Evolutionary conservation across 2,888 invertebrate genomes (phyloP), one percentile per base, ranked within the genome.

Genomic region (Epinotia demarniana): DNA sequence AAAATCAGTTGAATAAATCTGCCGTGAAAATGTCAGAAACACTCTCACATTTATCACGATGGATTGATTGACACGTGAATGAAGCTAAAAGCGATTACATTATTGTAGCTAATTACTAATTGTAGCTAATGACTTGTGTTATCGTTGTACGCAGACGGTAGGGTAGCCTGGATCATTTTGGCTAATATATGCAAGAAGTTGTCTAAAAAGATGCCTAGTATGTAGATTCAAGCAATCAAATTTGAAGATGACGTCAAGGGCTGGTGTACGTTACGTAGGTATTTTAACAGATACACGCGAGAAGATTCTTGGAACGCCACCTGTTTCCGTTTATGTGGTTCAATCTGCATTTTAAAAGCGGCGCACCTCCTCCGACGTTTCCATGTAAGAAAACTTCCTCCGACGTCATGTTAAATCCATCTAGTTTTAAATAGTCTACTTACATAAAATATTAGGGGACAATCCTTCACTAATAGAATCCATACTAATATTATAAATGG

Each of bases 21-120:
- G 27, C 66, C 66, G 66, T 66, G 66, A 66, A 66, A 53, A 66
- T 27, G 66, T 66, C 53, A 66, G 66, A 53, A 66, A 66, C 66
- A 66, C 64, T 49, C 60, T 16, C 64, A 66, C 64, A 66, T 66
- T 66, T 49, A 66, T 27, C n/a, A 66, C 66, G 27, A 27, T 33
- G 66, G 27, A 66, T 27, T 66, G 66, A 66, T 66, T 66, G 66
- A 33, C 53, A 53, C 18, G 53, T 53, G 53, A 27, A 66, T 66
- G 49, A 27, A 49, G 19, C 49, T 4, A n/a, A 62, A 18, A 5
- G 39, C n/a, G 39, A 39, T 18, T 27, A 33, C 2, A 11, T 62
- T 18, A 43, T 62, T 12, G 18, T 16, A 16, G 16, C 33, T 33
- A 61, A 61, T 61, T 61, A 19, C 23, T 27, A 23, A 23, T 23